A percentile compares a stretch with the other conserved stretches of the same genome.
phyloP scores from a whole-genome alignment of 2,888 invertebrate species.

The Pheosia gnoma region DNA sequence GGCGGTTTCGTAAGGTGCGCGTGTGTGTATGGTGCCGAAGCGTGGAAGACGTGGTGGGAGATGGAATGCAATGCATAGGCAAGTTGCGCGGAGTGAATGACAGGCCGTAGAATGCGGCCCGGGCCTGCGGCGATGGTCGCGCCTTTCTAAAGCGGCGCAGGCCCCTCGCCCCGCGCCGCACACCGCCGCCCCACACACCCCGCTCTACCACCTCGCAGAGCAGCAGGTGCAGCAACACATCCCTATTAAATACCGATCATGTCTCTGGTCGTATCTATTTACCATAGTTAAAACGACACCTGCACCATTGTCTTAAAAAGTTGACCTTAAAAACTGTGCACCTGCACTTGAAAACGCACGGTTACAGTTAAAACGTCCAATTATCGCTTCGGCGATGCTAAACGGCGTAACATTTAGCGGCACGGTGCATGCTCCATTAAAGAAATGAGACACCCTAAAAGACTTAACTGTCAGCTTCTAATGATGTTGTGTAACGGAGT shows the following conservation, averaged over 20 bases:
- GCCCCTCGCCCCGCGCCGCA: constrained; percentile 57
- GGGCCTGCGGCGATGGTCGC: constrained; percentile 83
- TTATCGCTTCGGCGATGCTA: constrained; percentile 52
- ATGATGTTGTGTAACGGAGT: constrained; percentile 20
- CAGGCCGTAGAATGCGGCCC: constrained; percentile 84
- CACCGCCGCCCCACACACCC: constrained; percentile 59
- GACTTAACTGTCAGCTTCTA: constrained; percentile 17
- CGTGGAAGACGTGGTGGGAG: constrained; percentile 73
- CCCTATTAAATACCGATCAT: constrained; percentile 83
- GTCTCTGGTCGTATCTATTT: constrained; percentile 79
- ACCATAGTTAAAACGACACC: constrained; percentile 76
- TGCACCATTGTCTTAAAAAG: constrained; percentile 76
- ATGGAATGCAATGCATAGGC: constrained; percentile 84
- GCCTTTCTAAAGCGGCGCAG: constrained; percentile 84
- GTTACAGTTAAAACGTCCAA: constrained; percentile 60
- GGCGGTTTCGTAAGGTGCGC: constrained; percentile 70
- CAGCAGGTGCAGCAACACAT: constrained; percentile 82
- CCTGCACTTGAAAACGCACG: constrained; percentile 57
- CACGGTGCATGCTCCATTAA: constrained; percentile 23
- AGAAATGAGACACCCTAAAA: constrained; percentile 27
- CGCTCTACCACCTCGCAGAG: constrained; percentile 65
- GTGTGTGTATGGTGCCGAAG: constrained; percentile 62
- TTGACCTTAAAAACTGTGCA: constrained; percentile 69
- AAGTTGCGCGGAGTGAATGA: constrained; percentile 84
- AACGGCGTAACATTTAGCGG: constrained; percentile 47